Conservation (phyloP, 2,113 vertebrate species). For the Corythoichthys haematopterus region DNA sequence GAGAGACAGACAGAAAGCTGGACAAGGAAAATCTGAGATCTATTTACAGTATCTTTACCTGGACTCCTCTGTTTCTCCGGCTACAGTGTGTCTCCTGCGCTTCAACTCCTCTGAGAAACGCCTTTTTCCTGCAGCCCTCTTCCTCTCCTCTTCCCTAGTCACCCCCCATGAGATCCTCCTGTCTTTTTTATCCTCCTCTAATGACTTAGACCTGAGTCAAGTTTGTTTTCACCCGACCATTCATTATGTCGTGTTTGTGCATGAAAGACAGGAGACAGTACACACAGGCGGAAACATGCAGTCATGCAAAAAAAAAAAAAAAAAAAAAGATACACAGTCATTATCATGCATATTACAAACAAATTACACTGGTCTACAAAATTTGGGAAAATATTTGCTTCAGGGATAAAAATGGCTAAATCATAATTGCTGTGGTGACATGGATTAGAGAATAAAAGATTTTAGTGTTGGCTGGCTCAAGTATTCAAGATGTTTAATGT, state of each 20-base stretch:
- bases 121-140: slow-evolving; percentile 54
- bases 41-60: slow-evolving; percentile 46
- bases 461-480: no score
- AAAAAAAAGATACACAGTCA: slow-evolving; percentile 22
- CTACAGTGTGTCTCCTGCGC: slow-evolving; percentile 68
- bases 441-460: no score
- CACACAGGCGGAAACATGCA: slow-evolving; percentile 44
- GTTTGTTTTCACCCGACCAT: slow-evolving; percentile 15
- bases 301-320: slow-evolving; percentile 40
- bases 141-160: slow-evolving; percentile 61
- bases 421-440: no score
- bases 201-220: slow-evolving; percentile 65
- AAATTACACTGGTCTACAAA: neutral
- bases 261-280: neutral
- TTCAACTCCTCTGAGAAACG: slow-evolving; percentile 66
- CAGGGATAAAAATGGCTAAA: no score
- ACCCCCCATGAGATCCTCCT: slow-evolving; percentile 69
- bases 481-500: no score
- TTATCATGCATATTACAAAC: slow-evolving; percentile 38
- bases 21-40: fast-evolving
- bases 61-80: slow-evolving; percentile 68
- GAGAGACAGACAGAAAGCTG: neutral
- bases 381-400: no score
- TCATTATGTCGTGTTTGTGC: slow-evolving; percentile 1
- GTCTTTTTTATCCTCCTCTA: slow-evolving; percentile 75